Percentiles rank a stretch among this genome's conserved stretches.
phyloP scores from a whole-genome alignment of 1,140 invertebrate genomes.

The Eriosoma lanigerum region DNA sequence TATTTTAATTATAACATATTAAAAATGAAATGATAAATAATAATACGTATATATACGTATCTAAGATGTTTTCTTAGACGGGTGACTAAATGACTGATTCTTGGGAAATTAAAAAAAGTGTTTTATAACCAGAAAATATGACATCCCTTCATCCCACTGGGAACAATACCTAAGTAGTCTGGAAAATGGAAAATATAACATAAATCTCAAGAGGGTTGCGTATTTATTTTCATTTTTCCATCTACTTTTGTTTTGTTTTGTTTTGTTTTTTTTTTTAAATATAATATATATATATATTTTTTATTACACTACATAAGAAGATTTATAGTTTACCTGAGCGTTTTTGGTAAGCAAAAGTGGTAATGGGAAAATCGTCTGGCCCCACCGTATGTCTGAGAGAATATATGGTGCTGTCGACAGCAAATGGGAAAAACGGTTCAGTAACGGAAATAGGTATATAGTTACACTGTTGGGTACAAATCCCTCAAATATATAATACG shows the following conservation, averaged over 20 bases:
- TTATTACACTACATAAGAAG: conserved; percentile 40
- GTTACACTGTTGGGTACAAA: conserved; percentile 19
- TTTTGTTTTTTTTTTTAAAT: not conserved
- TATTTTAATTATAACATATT: not conserved
- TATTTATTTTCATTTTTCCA: conserved; percentile 51
- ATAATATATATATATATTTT: conserved; percentile 34
- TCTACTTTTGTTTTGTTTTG: conserved; percentile 41
- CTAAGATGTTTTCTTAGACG: not conserved
- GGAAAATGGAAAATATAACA: conserved; percentile 47
- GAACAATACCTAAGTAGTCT: conserved; percentile 27
- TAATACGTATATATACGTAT: not conserved
- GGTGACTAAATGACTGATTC: conserved; percentile 11
- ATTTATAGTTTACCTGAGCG: conserved; percentile 50
- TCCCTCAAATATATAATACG: conserved; percentile 2
- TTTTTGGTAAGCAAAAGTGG: conserved; percentile 47
- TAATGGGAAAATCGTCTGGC: conserved; percentile 46
- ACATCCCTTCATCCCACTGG: conserved; percentile 41
- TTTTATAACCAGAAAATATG: conserved; percentile 38
- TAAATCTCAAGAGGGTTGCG: conserved; percentile 51
- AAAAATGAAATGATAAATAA: not conserved
- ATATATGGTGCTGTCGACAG: conserved; percentile 37
- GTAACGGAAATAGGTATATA: conserved; percentile 37
- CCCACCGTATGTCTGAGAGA: conserved; percentile 41
- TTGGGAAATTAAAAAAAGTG: conserved; percentile 40
- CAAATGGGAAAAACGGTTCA: conserved; percentile 34